Conservation (phyloP, 2,797 vertebrate genomes). For the Coreius guichenoti region DNA sequence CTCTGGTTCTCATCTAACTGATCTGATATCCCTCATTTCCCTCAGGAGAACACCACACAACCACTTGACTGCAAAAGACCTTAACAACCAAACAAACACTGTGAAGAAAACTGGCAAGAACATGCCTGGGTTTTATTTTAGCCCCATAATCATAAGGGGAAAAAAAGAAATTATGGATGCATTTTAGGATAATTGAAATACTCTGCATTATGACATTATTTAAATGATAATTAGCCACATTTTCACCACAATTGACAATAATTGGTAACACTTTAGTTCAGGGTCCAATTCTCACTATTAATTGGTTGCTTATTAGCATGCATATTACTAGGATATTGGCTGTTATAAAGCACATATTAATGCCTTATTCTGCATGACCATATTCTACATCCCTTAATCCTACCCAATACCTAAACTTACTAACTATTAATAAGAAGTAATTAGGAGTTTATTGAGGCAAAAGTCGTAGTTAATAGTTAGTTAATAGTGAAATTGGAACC, state of each 20-base stretch:
- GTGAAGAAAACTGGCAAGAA: background rate
- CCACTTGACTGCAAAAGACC: slow-evolving; percentile 27
- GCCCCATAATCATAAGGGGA: background rate
- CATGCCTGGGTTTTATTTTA: background rate
- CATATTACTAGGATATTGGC: background rate
- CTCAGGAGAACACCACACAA: slow-evolving; percentile 32
- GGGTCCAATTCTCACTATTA: background rate
- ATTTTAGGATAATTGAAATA: background rate
- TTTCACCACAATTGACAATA: background rate
- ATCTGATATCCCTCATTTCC: slow-evolving; percentile 34
- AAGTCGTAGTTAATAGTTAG: too few relatives aligned
- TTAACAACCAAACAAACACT: slow-evolving; percentile 12
- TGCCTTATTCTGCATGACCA: too few relatives aligned
- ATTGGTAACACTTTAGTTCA: background rate
- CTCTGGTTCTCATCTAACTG: slow-evolving; percentile 1
- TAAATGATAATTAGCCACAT: background rate
- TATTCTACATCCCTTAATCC: too few relatives aligned
- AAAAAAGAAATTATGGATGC: background rate
- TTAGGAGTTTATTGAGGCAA: background rate
- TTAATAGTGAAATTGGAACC: too few relatives aligned
- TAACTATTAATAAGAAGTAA: too few relatives aligned
- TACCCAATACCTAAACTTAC: too few relatives aligned
- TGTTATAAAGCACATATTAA: too few relatives aligned
- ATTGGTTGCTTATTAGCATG: background rate
- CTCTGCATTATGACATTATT: background rate